phyloP scores from a whole-genome alignment of 2,888 invertebrate species.

The Drosophila subsilvestris region DNA sequence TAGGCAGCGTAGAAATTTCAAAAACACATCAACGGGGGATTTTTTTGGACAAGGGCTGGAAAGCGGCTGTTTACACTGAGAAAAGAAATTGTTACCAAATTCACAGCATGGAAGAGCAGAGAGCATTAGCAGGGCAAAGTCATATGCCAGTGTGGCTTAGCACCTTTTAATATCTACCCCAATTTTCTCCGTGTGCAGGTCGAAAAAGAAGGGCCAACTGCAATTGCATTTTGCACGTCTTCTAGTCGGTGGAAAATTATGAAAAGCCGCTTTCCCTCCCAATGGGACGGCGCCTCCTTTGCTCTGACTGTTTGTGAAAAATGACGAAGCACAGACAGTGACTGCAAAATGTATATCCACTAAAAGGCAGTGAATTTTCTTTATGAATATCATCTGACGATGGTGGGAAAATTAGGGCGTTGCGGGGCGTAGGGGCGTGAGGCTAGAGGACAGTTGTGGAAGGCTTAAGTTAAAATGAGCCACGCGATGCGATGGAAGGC shows the following conservation, averaged over 20 bases:
- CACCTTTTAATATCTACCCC: background rate
- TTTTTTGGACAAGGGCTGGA: constrained; percentile 11
- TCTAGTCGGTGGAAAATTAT: constrained; percentile 70
- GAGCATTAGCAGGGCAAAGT: too few relatives aligned
- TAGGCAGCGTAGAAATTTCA: constrained; percentile 76
- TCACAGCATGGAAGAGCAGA: background rate
- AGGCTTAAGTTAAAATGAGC: constrained; percentile 76
- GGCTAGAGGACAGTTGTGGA: constrained; percentile 59
- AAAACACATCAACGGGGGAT: constrained; percentile 75
- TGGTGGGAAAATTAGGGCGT: constrained; percentile 31
- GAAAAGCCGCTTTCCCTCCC: constrained; percentile 61
- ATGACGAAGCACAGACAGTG: constrained; percentile 64
- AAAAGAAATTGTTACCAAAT: background rate
- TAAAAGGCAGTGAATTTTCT: constrained; percentile 50
- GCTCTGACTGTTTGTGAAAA: constrained; percentile 66
- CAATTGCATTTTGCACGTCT: constrained; percentile 75
- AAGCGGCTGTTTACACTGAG: background rate
- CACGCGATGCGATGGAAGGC: background rate
- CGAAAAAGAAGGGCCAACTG: constrained; percentile 48
- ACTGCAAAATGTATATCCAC: constrained; percentile 58
- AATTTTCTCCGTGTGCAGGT: background rate
- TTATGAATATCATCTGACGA: constrained; percentile 76
- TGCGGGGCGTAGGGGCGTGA: background rate
- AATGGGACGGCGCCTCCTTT: constrained; percentile 9
- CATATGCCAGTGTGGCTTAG: too few relatives aligned